Percentiles rank a stretch among this genome's conserved stretches.
Conservation (phyloP, 2,797 vertebrate genomes). For the Liasis olivaceus region DNA sequence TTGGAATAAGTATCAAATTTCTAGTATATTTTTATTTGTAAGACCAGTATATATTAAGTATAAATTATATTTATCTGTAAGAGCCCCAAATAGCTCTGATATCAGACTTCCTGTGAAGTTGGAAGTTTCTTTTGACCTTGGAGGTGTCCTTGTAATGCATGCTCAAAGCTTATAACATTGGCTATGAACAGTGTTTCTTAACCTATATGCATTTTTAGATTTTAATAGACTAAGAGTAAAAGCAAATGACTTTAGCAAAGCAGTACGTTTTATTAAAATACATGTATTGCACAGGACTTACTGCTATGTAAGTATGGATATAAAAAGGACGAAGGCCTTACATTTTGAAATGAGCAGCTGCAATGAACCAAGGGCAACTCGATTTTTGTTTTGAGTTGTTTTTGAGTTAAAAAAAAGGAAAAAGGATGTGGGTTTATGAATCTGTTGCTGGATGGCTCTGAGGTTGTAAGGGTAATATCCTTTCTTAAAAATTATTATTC, state of each 20-base stretch:
- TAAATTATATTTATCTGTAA: background rate
- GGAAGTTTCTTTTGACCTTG: background rate
- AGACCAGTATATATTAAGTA: background rate
- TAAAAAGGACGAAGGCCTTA: background rate
- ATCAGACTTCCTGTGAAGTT: background rate
- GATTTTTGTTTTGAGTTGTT: background rate
- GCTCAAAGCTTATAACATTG: background rate
- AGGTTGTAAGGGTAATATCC: background rate
- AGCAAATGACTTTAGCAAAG: background rate
- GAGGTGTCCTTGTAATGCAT: background rate
- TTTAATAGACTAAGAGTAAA: background rate
- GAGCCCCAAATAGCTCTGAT: background rate
- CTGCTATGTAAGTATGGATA: background rate
- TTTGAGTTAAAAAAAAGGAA: background rate
- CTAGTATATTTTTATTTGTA: background rate
- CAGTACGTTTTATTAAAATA: background rate
- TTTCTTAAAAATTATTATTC: conserved; percentile 8
- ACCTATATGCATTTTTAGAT: background rate
- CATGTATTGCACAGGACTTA: background rate
- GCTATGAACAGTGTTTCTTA: background rate
- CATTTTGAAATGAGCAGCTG: background rate
- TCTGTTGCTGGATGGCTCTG: background rate
- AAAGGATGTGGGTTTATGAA: conserved; percentile 12
- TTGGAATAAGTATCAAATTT: background rate
- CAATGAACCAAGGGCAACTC: background rate